Evolutionary conservation across 2,888 invertebrate species (phyloP).

Genomic region (Mylabris sibirica): DNA sequence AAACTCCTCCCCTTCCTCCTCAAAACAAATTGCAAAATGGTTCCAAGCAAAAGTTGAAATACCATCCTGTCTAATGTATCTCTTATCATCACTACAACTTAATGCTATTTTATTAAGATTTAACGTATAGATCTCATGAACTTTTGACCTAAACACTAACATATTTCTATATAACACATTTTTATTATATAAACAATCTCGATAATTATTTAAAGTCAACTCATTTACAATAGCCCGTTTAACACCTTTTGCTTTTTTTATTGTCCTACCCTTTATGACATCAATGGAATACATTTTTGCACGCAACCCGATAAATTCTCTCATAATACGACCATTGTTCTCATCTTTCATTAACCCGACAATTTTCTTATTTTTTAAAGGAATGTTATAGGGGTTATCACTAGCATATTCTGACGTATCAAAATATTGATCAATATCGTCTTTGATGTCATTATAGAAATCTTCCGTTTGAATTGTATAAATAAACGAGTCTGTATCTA

Average conservation of each 20-base stretch:
- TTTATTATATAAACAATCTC: slow-evolving; percentile 26
- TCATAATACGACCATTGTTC: slow-evolving; percentile 17
- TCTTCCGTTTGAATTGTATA: too few species aligned
- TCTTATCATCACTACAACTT: slow-evolving; percentile 27
- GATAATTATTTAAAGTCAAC: slow-evolving; percentile 19
- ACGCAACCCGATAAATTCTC: slow-evolving; percentile 23
- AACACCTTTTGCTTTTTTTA: too few species aligned
- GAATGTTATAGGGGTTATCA: slow-evolving; percentile 8
- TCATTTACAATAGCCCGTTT: slow-evolving; percentile 13
- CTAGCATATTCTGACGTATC: too few species aligned
- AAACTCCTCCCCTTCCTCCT: neutral
- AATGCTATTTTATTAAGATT: slow-evolving; percentile 28
- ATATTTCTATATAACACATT: slow-evolving; percentile 22
- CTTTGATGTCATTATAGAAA: too few species aligned
- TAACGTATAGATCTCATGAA: slow-evolving; percentile 28
- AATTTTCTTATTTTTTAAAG: slow-evolving; percentile 12
- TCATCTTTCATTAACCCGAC: slow-evolving; percentile 26
- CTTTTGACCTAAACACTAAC: slow-evolving; percentile 25
- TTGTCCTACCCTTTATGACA: too few species aligned
- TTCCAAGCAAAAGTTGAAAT: slow-evolving; percentile 30
- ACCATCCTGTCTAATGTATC: slow-evolving; percentile 21
- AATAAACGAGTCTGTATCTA: too few species aligned
- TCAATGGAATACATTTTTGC: slow-evolving; percentile 24
- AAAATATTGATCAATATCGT: too few species aligned
- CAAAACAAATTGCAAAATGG: slow-evolving; percentile 18